Conservation (phyloP, 2,888 invertebrate genomes). For the Trissolcus japonicus region DNA sequence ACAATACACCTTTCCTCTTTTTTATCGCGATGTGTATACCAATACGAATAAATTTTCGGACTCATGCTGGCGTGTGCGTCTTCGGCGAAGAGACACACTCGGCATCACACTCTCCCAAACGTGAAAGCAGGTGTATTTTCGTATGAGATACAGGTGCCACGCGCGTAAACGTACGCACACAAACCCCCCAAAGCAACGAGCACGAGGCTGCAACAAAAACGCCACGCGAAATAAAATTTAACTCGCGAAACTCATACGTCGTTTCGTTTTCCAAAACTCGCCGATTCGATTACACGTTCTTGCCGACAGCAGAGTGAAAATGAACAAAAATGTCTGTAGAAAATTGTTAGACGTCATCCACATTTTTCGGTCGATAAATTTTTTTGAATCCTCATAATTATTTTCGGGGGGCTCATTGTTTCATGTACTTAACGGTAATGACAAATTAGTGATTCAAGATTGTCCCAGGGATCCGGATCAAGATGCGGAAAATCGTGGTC, state of each 20-base stretch:
- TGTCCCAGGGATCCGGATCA: background rate
- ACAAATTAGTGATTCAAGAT: background rate
- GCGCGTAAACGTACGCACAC: constrained; percentile 57
- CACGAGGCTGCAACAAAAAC: constrained; percentile 53
- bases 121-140: constrained; percentile 58
- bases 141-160: constrained; percentile 60
- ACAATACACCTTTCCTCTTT: constrained; percentile 52
- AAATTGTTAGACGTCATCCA: too few species aligned
- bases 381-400: too few species aligned
- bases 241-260: constrained; percentile 23
- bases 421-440: background rate
- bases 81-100: constrained; percentile 54
- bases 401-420: too few species aligned
- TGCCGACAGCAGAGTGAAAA: too few species aligned
- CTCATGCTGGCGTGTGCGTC: constrained; percentile 49
- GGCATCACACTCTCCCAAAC: constrained; percentile 55
- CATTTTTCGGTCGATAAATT: too few species aligned
- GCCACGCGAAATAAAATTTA: constrained; percentile 48
- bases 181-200: constrained; percentile 23
- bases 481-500: constrained; percentile 14
- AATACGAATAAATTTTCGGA: constrained; percentile 48
- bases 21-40: constrained; percentile 48
- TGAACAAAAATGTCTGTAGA: too few species aligned
- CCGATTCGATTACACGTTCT: background rate
- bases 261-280: background rate